phyloP scores from a whole-genome alignment of 1,140 invertebrate species.

The Sitophilus oryzae region DNA sequence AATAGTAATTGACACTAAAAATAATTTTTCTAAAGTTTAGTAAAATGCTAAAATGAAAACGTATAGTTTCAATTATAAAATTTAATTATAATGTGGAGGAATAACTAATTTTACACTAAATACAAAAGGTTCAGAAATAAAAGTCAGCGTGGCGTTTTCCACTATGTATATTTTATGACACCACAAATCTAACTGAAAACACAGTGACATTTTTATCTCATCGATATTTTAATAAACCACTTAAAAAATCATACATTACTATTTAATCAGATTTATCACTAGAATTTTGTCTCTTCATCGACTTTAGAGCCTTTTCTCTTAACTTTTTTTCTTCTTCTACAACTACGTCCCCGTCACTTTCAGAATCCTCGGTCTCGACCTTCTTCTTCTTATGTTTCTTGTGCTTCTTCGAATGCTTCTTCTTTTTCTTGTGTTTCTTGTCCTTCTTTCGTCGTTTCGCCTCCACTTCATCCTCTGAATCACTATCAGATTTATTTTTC shows the following conservation, averaged over 20 bases:
- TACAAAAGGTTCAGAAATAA: too few relatives aligned
- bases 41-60: too few relatives aligned
- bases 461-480: slow-evolving; percentile 61
- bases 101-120: too few relatives aligned
- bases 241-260: not conserved
- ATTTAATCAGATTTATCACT: slow-evolving; percentile 43
- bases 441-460: slow-evolving; percentile 64
- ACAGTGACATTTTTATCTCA: too few relatives aligned
- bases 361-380: slow-evolving; percentile 55
- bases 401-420: slow-evolving; percentile 61
- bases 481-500: slow-evolving; percentile 38
- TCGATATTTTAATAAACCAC: too few relatives aligned
- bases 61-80: too few relatives aligned
- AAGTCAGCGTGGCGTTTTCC: too few relatives aligned
- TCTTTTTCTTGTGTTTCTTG: slow-evolving; percentile 65
- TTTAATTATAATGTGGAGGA: too few relatives aligned
- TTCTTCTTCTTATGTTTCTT: slow-evolving; percentile 64
- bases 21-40: too few relatives aligned
- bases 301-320: slow-evolving; percentile 76
- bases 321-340: slow-evolving; percentile 82
- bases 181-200: not conserved
- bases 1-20: too few relatives aligned
- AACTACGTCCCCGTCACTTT: slow-evolving; percentile 54
- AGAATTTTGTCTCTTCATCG: slow-evolving; percentile 55
- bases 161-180: not conserved